These are phyloP conservation scores for Gallinago media DNA, from an alignment of 2,113 vertebrate species.

Conservation along the genomic window DNA sequence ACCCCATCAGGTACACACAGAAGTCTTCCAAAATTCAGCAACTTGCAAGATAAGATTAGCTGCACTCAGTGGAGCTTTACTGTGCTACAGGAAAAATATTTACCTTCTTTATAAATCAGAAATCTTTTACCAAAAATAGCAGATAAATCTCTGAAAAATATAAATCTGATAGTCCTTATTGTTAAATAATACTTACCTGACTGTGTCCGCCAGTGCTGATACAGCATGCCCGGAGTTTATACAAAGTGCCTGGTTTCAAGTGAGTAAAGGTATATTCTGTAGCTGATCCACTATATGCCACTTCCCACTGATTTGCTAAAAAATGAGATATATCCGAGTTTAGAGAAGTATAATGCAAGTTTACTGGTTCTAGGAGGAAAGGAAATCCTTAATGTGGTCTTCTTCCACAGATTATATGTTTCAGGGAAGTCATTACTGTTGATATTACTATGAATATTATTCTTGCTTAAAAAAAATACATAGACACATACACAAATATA, in stretches of 20 bases:
- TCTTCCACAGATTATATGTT: not conserved
- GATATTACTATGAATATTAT: not conserved
- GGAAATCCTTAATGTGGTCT: not conserved
- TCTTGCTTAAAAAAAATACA: not conserved
- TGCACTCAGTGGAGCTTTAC: not conserved
- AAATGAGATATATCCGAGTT: not conserved
- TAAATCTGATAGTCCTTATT: fast-evolving
- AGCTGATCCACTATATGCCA: slow-evolving; percentile 90
- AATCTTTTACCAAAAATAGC: not conserved
- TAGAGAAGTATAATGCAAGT: not conserved
- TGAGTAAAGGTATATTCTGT: slow-evolving; percentile 88
- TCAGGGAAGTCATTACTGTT: not conserved
- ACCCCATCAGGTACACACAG: fast-evolving
- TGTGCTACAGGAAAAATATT: not conserved
- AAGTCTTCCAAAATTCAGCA: not conserved
- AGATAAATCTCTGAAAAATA: not conserved
- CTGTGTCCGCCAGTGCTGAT: slow-evolving; percentile 97
- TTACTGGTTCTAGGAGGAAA: not conserved
- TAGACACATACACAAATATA: fast-evolving
- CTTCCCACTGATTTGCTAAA: slow-evolving; percentile 90
- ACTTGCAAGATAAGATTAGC: not conserved
- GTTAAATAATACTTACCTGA: slow-evolving; percentile 76
- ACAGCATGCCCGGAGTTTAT: slow-evolving; percentile 91
- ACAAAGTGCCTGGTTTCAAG: slow-evolving; percentile 92
- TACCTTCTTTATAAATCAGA: not conserved